A percentile compares a stretch with the other conserved stretches of the same genome.
phyloP scores from a whole-genome alignment of 2,113 vertebrate genomes.

The Pseudolaguvia tuberculata region DNA sequence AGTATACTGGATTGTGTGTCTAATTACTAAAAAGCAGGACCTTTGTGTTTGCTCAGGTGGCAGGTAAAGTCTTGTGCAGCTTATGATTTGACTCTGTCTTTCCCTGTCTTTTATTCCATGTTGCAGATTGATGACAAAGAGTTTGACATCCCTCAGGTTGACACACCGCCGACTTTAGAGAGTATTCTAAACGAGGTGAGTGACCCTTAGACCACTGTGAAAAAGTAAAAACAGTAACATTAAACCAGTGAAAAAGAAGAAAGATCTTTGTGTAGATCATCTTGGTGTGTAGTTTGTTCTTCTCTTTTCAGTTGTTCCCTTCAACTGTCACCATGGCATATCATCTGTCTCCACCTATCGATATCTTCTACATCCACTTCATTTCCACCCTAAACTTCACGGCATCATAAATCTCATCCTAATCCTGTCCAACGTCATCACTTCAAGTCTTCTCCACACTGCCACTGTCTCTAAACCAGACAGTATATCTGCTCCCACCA shows the following conservation, averaged over 20 bases:
- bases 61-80: not conserved
- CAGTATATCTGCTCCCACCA: no score
- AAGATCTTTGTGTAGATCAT: not conserved
- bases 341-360: no score
- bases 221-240: not conserved
- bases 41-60: not conserved
- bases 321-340: no score
- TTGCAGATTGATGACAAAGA: slow-evolving; percentile 96
- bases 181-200: slow-evolving; percentile 95
- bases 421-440: no score
- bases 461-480: no score
- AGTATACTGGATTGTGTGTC: not conserved
- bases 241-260: not conserved
- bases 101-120: not conserved
- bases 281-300: not conserved
- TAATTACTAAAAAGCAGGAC: not conserved
- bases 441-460: no score
- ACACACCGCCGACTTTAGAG: slow-evolving; percentile 94
- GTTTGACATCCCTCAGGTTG: slow-evolving; percentile 97
- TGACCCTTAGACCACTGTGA: not conserved
- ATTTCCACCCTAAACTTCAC: no score
- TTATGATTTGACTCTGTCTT: not conserved
- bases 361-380: no score
- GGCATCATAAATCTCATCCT: no score
- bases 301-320: no score